Evolutionary conservation across 53 echinoderm and acorn worm genomes (phyloP).

Genomic region (Paracentrotus lividus): DNA sequence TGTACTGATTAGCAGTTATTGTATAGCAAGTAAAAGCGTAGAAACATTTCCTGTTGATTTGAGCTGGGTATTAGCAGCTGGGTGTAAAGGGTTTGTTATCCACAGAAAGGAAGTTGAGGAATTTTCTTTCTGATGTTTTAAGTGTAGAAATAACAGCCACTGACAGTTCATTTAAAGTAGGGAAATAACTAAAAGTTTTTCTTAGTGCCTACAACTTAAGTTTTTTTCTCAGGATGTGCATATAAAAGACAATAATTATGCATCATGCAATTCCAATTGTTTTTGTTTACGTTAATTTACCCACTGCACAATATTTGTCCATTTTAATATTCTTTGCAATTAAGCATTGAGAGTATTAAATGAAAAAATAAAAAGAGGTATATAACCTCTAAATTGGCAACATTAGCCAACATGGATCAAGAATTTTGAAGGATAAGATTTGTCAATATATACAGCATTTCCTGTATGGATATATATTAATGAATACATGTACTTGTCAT

Average conservation of each 20-base stretch:
- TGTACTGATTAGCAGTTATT: not conserved
- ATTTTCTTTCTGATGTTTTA: not conserved
- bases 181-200: not conserved
- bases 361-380: too few species aligned
- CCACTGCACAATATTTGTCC: too few species aligned
- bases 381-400: too few species aligned
- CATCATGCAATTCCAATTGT: not conserved
- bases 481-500: not conserved
- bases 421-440: too few species aligned
- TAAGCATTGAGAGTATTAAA: too few species aligned
- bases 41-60: slow-evolving; percentile 42
- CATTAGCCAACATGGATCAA: too few species aligned
- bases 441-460: too few species aligned
- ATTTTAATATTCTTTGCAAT: too few species aligned
- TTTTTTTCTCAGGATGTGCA: not conserved
- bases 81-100: not conserved
- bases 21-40: not conserved
- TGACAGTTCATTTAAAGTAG: not conserved
- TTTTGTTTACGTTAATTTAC: too few species aligned
- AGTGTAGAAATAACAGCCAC: not conserved
- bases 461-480: too few species aligned
- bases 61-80: not conserved
- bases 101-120: not conserved
- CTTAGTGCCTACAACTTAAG: not conserved
- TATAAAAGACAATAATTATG: not conserved